Conservation (phyloP, 2,797 vertebrate species). For the Enteromius paludinosus region DNA sequence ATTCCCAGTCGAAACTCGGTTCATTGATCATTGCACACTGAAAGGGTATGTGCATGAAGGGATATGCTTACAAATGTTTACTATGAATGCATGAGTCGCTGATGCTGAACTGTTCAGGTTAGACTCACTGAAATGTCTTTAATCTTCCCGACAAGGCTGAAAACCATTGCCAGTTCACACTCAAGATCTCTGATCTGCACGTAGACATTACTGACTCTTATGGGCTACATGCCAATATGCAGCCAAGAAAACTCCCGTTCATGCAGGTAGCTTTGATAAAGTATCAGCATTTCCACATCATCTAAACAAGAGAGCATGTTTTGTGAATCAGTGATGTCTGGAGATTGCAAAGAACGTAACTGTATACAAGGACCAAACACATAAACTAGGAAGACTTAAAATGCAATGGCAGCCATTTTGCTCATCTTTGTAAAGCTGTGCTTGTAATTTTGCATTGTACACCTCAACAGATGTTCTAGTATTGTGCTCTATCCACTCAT, state of each 20-base stretch:
- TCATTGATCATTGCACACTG: constrained; percentile 47
- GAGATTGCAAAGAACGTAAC: constrained; percentile 69
- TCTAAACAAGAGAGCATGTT: constrained; percentile 63
- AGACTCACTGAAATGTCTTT: constrained; percentile 65
- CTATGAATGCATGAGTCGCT: constrained; percentile 61
- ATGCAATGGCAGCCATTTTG: constrained; percentile 43
- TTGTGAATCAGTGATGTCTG: constrained; percentile 67
- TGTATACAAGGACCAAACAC: constrained; percentile 63
- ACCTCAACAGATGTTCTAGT: constrained; percentile 45
- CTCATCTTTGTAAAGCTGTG: constrained; percentile 31
- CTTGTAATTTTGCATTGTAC: constrained; percentile 55
- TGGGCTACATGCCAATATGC: constrained; percentile 59
- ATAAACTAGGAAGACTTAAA: constrained; percentile 61
- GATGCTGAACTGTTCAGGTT: constrained; percentile 69
- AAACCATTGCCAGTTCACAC: constrained; percentile 57
- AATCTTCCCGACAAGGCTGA: constrained; percentile 53
- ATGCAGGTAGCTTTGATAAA: constrained; percentile 73
- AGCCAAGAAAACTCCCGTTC: constrained; percentile 61
- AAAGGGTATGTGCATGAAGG: constrained; percentile 54
- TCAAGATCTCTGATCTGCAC: constrained; percentile 64
- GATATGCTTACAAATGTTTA: constrained; percentile 63
- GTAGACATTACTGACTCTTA: constrained; percentile 63
- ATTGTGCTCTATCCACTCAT: constrained; percentile 53
- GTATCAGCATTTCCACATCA: constrained; percentile 66
- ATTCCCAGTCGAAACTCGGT: constrained; percentile 32